Conservation (phyloP, 2,113 vertebrate genomes). For the Aegotheles bennettii region DNA sequence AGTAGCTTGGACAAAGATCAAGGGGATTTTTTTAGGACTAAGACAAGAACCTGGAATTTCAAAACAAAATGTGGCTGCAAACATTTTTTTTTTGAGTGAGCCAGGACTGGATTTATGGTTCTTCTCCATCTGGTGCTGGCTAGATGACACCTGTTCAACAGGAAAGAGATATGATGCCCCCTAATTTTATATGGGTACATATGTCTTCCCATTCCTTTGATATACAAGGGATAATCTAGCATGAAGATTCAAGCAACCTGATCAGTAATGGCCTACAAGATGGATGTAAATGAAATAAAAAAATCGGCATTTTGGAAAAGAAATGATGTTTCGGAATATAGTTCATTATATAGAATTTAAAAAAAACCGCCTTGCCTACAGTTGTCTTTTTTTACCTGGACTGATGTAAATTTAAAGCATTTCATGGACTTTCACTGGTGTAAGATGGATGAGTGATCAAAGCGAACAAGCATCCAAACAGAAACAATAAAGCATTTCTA, state of each 20-base stretch:
- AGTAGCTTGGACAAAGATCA: constrained; percentile 8
- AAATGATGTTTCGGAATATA: not conserved
- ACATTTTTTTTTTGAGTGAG: not conserved
- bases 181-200: not conserved
- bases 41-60: not conserved
- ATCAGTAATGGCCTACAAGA: not conserved
- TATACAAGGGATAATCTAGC: not conserved
- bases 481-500: not conserved
- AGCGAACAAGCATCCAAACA: not conserved
- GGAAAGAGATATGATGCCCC: not conserved
- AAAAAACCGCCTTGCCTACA: not conserved
- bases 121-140: constrained; percentile 44
- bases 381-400: not conserved
- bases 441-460: not conserved
- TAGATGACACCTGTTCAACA: not conserved
- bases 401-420: not conserved
- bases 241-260: not conserved
- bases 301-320: not conserved
- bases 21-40: not conserved
- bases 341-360: too few species aligned
- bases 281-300: not conserved
- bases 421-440: not conserved
- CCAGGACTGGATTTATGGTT: constrained; percentile 11
- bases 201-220: not conserved
- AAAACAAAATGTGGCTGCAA: not conserved